Evolutionary conservation across 2,797 vertebrate genomes (phyloP).

Genomic region (Trachops cirrhosus): DNA sequence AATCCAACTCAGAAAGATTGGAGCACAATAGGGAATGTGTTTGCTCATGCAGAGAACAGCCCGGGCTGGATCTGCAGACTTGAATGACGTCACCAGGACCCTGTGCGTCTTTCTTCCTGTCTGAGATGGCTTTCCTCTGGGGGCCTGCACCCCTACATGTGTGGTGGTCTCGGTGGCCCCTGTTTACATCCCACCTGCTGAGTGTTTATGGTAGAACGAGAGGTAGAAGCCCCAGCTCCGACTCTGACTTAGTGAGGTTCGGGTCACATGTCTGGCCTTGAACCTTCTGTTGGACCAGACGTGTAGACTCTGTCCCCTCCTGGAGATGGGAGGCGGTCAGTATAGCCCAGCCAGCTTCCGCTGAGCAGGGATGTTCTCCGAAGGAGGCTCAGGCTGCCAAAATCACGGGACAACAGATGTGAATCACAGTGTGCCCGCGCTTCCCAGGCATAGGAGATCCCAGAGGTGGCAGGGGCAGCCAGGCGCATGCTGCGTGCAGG

Average conservation of each 20-base stretch:
- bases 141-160: neutral
- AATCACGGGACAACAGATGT: neutral
- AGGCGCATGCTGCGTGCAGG: rapidly evolving
- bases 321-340: neutral
- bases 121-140: neutral
- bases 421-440: neutral
- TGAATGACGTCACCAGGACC: neutral
- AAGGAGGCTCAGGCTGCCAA: neutral
- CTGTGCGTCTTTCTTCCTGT: neutral
- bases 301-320: neutral
- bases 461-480: too few relatives aligned
- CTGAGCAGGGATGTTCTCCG: rapidly evolving
- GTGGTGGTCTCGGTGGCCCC: neutral
- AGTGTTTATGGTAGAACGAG: neutral
- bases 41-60: neutral
- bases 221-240: too few relatives aligned
- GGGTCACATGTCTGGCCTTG: rapidly evolving
- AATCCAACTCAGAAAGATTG: neutral
- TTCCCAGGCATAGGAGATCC: neutral
- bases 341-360: rapidly evolving
- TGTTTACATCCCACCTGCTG: rapidly evolving
- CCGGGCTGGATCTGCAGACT: neutral
- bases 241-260: neutral
- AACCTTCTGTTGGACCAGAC: neutral
- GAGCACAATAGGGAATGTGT: neutral